Conservation (phyloP, 2,797 vertebrate genomes). For the Coregonus ussuriensis region DNA sequence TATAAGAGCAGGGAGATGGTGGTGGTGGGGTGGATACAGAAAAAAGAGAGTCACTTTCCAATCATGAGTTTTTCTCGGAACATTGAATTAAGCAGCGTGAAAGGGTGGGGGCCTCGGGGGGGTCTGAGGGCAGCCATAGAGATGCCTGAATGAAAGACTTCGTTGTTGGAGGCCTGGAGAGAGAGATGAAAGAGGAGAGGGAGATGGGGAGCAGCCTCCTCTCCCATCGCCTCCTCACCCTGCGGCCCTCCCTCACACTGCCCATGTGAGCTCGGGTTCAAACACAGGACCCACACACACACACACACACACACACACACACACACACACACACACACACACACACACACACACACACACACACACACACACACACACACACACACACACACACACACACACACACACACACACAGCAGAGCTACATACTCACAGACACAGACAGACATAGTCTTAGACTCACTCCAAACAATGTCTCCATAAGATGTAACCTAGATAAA, state of each 20-base stretch:
- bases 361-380: neutral
- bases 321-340: neutral
- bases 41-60: conserved; percentile 74
- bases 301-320: neutral
- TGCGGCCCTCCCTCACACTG: conserved; percentile 63
- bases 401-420: neutral
- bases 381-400: neutral
- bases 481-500: neutral
- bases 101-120: conserved; percentile 66
- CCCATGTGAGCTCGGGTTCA: conserved; percentile 78
- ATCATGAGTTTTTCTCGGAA: conserved; percentile 83
- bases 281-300: conserved; percentile 65
- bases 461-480: neutral
- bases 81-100: conserved; percentile 81
- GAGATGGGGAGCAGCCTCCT: conserved; percentile 70
- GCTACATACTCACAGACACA: neutral
- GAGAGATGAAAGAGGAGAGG: conserved; percentile 76
- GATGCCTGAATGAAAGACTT: conserved; percentile 77
- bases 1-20: conserved; percentile 38
- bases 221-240: conserved; percentile 70
- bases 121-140: conserved; percentile 66
- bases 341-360: conserved; percentile 7
- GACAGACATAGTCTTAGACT: neutral
- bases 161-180: conserved; percentile 70
- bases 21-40: conserved; percentile 28